These are phyloP conservation scores for Decapterus maruadsi DNA, from an alignment of 2,797 vertebrate genomes.

Conservation along the genomic window DNA sequence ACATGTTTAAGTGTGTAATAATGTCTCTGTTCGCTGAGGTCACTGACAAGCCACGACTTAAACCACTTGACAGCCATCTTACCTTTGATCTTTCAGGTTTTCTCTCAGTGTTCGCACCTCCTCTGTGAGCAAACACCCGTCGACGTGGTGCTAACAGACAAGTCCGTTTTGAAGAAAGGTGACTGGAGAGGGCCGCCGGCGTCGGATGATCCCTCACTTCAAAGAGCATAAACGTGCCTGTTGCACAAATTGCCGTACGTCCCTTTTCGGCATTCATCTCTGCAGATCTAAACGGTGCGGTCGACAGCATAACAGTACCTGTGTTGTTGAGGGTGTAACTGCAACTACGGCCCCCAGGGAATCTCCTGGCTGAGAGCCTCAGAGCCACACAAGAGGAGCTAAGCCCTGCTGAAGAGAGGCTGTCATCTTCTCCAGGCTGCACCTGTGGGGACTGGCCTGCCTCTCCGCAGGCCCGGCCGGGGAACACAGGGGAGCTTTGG, in stretches of 20 bases:
- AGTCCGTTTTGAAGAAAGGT: slow-evolving; percentile 19
- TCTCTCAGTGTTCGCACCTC: slow-evolving; percentile 70
- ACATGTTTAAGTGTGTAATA: slow-evolving; percentile 13
- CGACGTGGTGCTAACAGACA: slow-evolving; percentile 72
- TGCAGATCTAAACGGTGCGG: slow-evolving; percentile 35
- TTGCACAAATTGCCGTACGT: slow-evolving; percentile 56
- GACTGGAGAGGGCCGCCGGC: slow-evolving; percentile 39
- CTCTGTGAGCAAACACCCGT: slow-evolving; percentile 28
- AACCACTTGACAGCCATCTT: slow-evolving; percentile 52
- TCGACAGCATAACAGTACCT: slow-evolving; percentile 56
- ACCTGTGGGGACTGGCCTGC: slow-evolving; percentile 78
- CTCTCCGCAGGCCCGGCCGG: slow-evolving; percentile 39
- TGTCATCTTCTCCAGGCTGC: slow-evolving; percentile 75
- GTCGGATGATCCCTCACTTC: slow-evolving; percentile 59
- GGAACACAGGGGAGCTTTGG: slow-evolving; percentile 68
- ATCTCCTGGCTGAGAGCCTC: slow-evolving; percentile 54
- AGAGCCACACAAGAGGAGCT: slow-evolving; percentile 81
- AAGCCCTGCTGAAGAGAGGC: slow-evolving; percentile 77
- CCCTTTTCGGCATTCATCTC: slow-evolving; percentile 49
- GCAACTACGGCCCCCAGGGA: slow-evolving; percentile 60
- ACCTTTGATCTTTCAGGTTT: slow-evolving; percentile 69
- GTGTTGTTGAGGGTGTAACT: slow-evolving; percentile 75
- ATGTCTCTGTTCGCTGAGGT: slow-evolving; percentile 44
- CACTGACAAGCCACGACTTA: slow-evolving; percentile 67
- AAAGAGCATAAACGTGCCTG: slow-evolving; percentile 63